A percentile compares a stretch with the other conserved stretches of the same genome.
Evolutionary conservation across 1,140 invertebrate genomes (phyloP).

Genomic region (Hypsibius dujardini): DNA sequence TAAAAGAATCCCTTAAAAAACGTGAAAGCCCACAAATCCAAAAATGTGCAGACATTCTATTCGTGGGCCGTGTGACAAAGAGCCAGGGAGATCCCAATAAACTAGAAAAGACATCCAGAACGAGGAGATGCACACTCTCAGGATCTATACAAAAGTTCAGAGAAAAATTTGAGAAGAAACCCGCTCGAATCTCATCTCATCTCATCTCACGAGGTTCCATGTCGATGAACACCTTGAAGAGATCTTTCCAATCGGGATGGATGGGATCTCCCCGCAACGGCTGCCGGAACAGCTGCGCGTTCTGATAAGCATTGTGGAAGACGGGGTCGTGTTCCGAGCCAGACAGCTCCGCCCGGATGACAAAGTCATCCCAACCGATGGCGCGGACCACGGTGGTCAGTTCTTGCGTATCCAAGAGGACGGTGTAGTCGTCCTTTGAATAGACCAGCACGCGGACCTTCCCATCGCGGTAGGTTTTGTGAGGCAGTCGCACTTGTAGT

Average conservation of each 20-base stretch:
- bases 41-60: no score
- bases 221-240: not conserved
- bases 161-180: no score
- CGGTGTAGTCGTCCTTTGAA: not conserved
- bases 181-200: no score
- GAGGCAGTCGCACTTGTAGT: not conserved
- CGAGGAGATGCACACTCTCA: no score
- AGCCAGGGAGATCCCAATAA: no score
- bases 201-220: no score
- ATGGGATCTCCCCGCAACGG: not conserved
- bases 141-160: no score
- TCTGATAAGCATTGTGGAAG: not conserved
- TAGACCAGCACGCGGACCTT: not conserved
- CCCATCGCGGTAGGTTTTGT: conserved; percentile 5
- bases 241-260: not conserved
- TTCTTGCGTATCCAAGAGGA: not conserved
- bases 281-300: conserved; percentile 8
- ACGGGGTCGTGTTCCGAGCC: no score
- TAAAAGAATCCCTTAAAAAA: no score
- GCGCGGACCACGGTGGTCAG: not conserved
- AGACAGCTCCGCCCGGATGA: not conserved
- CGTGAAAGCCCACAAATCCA: no score
- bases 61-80: no score
- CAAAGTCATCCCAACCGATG: not conserved
- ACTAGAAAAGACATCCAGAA: no score